Evolutionary conservation across 2,113 vertebrate genomes (phyloP).

Genomic region (Miniopterus natalensis): DNA sequence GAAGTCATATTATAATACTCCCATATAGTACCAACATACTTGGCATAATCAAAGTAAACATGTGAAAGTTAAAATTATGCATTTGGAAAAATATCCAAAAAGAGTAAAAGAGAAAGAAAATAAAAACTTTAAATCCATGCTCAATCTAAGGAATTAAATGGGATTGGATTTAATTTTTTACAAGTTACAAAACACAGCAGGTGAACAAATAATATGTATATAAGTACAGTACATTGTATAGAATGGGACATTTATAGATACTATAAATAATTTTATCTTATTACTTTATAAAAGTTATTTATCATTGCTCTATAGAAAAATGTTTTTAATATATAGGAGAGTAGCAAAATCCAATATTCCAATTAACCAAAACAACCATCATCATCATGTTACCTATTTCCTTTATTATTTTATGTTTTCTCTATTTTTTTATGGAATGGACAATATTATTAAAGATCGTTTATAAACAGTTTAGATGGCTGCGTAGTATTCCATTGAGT

Average conservation of each 20-base stretch:
- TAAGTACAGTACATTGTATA: not conserved
- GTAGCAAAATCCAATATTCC: not conserved
- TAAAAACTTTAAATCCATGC: not conserved
- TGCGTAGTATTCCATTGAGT: not conserved
- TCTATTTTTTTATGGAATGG: not conserved
- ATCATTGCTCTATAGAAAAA: not conserved
- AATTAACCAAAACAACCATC: not conserved
- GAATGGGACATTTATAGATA: not conserved
- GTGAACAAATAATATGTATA: not conserved
- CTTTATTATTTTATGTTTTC: conserved; percentile 30
- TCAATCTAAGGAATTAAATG: conserved; percentile 12
- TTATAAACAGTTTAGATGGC: conserved; percentile 12
- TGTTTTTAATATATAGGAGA: not conserved
- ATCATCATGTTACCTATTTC: not conserved
- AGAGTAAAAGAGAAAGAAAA: not conserved
- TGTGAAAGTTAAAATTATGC: not conserved
- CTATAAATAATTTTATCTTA: not conserved
- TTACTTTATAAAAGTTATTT: not conserved
- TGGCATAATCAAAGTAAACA: conserved; percentile 15
- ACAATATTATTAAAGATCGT: not conserved
- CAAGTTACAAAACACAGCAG: not conserved
- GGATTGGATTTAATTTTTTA: not conserved
- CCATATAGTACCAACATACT: not conserved
- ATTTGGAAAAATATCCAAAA: not conserved
- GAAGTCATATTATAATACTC: not conserved